Conservation (phyloP, 2,113 vertebrate species). For the Psilopsiagon aurifrons region DNA sequence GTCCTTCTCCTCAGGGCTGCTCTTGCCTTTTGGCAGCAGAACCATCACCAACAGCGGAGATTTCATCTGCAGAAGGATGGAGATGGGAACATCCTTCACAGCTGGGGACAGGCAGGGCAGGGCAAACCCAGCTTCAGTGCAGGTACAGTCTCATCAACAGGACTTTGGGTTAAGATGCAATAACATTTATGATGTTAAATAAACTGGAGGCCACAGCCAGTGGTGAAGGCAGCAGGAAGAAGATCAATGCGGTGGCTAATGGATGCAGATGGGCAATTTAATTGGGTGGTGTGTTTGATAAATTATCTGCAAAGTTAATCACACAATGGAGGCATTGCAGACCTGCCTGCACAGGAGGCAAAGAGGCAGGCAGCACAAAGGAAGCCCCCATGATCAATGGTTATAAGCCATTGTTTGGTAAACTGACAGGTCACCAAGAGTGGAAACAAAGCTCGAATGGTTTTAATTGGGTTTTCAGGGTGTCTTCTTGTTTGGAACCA, state of each 20-base stretch:
- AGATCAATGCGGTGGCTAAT: slow-evolving; percentile 47
- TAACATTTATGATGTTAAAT: background rate
- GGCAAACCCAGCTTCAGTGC: background rate
- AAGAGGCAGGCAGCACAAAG: background rate
- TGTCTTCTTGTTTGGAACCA: background rate
- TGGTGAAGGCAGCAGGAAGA: background rate
- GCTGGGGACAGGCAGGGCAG: background rate
- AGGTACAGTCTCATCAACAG: background rate
- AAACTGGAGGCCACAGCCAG: background rate
- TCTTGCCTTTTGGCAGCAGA: background rate
- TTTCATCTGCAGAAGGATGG: background rate
- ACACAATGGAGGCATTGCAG: background rate
- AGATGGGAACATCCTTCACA: background rate
- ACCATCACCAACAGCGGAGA: background rate
- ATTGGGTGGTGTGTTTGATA: slow-evolving; percentile 49
- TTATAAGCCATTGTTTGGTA: background rate
- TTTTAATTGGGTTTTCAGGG: background rate
- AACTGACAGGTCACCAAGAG: background rate
- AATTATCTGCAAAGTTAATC: slow-evolving; percentile 50
- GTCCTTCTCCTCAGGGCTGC: background rate
- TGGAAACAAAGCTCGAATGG: background rate
- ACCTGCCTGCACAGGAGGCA: background rate
- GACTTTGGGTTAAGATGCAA: background rate
- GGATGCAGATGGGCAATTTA: slow-evolving; percentile 36
- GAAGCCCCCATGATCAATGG: slow-evolving; percentile 33